Evolutionary conservation across 2,797 vertebrate species (phyloP).

Genomic region (Poecilia velifera): DNA sequence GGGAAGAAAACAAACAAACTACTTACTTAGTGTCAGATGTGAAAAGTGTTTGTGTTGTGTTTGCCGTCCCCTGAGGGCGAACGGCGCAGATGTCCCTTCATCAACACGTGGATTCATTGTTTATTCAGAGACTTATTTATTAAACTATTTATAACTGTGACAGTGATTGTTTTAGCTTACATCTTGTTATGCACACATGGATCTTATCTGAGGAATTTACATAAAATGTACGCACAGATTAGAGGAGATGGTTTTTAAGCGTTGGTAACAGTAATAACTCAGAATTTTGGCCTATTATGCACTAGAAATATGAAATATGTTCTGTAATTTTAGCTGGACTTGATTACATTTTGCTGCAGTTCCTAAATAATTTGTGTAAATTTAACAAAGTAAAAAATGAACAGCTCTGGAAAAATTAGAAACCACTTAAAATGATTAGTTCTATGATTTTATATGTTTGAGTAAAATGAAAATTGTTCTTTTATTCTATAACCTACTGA

Average conservation of each 20-base stretch:
- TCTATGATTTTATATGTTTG: too few species aligned
- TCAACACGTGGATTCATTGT: constrained; percentile 9
- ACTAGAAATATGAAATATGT: constrained; percentile 16
- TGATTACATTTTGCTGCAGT: neutral
- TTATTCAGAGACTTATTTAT: constrained; percentile 31
- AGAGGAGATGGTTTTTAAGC: constrained; percentile 8
- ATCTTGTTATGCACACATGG: constrained; percentile 6
- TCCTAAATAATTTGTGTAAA: neutral
- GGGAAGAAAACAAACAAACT: constrained; percentile 40
- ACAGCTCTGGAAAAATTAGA: too few species aligned
- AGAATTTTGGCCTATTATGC: constrained; percentile 22
- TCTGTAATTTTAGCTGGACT: neutral
- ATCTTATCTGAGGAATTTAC: constrained; percentile 15
- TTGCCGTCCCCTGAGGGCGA: constrained; percentile 17
- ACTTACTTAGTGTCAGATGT: constrained; percentile 43
- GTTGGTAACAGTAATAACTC: constrained; percentile 17
- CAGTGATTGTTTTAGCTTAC: constrained; percentile 15
- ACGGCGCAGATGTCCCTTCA: constrained; percentile 24
- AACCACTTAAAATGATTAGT: too few species aligned
- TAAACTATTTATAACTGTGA: constrained; percentile 21
- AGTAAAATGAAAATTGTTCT: too few species aligned
- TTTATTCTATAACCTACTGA: too few species aligned
- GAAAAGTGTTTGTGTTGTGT: constrained; percentile 29
- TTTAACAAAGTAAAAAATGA: neutral
- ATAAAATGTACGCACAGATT: neutral